These are phyloP conservation scores for Trinectes maculatus DNA, from an alignment of 2,113 vertebrate species.

Conservation along the genomic window DNA sequence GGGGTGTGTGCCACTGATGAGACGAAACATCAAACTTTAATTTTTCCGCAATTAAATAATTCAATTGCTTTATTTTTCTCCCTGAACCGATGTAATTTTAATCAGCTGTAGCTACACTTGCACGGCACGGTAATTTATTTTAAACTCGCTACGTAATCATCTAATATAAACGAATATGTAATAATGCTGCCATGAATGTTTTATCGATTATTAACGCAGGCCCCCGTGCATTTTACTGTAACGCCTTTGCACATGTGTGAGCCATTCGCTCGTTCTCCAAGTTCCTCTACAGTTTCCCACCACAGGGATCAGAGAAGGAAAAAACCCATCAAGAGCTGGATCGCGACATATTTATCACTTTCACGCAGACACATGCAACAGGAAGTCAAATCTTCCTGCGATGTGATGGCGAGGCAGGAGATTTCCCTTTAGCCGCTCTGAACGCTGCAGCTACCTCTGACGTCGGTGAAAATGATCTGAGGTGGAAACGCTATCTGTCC, in stretches of 20 bases:
- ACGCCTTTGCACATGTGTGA: slow-evolving; percentile 26
- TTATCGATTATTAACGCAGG: not conserved
- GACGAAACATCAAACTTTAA: slow-evolving; percentile 6
- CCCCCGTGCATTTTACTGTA: not conserved
- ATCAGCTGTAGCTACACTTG: slow-evolving; percentile 10
- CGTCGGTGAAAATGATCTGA: slow-evolving; percentile 58
- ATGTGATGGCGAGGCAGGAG: slow-evolving; percentile 47
- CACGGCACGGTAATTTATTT: not conserved
- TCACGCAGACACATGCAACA: slow-evolving; percentile 48
- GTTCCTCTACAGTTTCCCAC: slow-evolving; percentile 24
- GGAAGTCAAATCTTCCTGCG: slow-evolving; percentile 54
- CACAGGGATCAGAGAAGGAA: slow-evolving; percentile 24
- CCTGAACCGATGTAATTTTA: slow-evolving; percentile 16
- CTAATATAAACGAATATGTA: slow-evolving; percentile 18
- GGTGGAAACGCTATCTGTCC: slow-evolving; percentile 54
- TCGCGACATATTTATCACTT: slow-evolving; percentile 67
- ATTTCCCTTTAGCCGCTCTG: slow-evolving; percentile 50
- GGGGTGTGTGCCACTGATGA: not conserved
- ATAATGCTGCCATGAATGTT: not conserved
- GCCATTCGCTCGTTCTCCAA: slow-evolving; percentile 20
- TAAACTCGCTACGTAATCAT: not conserved
- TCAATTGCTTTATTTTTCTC: slow-evolving; percentile 18
- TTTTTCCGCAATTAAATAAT: slow-evolving; percentile 32
- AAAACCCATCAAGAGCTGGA: slow-evolving; percentile 33
- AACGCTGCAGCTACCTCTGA: slow-evolving; percentile 50